These are phyloP conservation scores for Smittia sp. DNA, from an alignment of 2,888 invertebrate genomes.

Conservation along the genomic window DNA sequence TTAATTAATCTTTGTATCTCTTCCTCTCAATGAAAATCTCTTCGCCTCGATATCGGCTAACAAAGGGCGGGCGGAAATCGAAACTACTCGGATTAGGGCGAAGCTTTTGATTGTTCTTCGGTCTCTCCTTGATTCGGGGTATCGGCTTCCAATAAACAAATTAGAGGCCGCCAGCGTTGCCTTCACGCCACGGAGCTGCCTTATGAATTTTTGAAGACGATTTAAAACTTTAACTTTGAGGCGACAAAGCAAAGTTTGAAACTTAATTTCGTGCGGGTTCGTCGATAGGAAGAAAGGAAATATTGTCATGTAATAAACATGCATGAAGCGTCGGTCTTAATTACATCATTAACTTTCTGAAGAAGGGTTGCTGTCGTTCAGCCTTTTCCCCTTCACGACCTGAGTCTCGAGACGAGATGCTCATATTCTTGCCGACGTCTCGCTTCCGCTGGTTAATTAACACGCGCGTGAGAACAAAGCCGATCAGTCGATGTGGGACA, in stretches of 20 bases:
- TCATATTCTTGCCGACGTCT: neutral
- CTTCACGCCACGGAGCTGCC: too few relatives aligned
- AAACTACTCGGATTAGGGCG: neutral
- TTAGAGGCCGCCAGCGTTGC: neutral
- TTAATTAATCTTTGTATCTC: conserved; percentile 34
- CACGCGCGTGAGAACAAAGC: neutral
- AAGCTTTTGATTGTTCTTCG: too few relatives aligned
- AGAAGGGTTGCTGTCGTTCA: conserved; percentile 12
- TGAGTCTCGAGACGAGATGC: neutral
- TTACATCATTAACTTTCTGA: conserved; percentile 19
- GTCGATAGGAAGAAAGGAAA: neutral
- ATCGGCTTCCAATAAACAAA: too few relatives aligned
- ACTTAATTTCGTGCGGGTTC: too few relatives aligned
- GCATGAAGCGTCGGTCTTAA: conserved; percentile 10
- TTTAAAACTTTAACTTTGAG: too few relatives aligned
- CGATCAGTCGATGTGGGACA: neutral
- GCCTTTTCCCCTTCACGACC: neutral
- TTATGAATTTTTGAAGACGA: too few relatives aligned
- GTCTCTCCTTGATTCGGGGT: too few relatives aligned
- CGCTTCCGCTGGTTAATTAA: neutral
- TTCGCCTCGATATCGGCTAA: neutral
- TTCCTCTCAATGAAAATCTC: neutral
- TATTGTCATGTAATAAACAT: conserved; percentile 3
- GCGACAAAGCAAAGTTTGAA: too few relatives aligned
- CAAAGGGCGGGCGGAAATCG: neutral